These are phyloP conservation scores for Diaperis boleti DNA, from an alignment of 2,888 invertebrate genomes.

Conservation along the genomic window DNA sequence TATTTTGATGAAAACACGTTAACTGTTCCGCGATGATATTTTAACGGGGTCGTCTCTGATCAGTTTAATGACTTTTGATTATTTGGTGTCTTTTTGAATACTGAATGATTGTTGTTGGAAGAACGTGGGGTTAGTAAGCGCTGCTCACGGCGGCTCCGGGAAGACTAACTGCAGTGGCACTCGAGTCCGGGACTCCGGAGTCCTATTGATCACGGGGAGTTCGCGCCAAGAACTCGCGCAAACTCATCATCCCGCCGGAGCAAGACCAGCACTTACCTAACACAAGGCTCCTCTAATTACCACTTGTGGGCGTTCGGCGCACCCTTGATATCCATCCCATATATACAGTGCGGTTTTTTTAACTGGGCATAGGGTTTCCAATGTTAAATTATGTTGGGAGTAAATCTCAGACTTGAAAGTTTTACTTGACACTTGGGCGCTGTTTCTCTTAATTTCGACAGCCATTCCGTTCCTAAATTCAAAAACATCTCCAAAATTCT, in stretches of 20 bases:
- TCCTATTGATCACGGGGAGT: slow-evolving; percentile 58
- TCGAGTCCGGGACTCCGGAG: slow-evolving; percentile 58
- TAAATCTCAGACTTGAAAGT: too few relatives aligned
- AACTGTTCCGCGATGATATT: slow-evolving; percentile 12
- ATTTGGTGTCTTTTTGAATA: slow-evolving; percentile 42
- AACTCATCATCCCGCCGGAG: slow-evolving; percentile 47
- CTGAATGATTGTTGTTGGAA: slow-evolving; percentile 51
- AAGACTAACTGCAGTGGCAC: slow-evolving; percentile 61
- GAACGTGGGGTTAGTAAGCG: slow-evolving; percentile 53
- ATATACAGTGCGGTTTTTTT: slow-evolving; percentile 24
- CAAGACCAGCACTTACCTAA: slow-evolving; percentile 43
- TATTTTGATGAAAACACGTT: slow-evolving; percentile 6
- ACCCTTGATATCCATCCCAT: slow-evolving; percentile 20
- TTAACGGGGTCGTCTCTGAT: slow-evolving; percentile 18
- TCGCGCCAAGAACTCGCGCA: slow-evolving; percentile 60
- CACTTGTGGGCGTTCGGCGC: slow-evolving; percentile 36
- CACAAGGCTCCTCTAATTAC: slow-evolving; percentile 44
- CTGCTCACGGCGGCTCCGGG: slow-evolving; percentile 57
- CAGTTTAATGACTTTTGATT: slow-evolving; percentile 37
- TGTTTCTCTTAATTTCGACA: too few relatives aligned
- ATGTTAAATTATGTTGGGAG: too few relatives aligned
- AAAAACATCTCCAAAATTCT: too few relatives aligned
- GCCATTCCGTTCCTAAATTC: too few relatives aligned
- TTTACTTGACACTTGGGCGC: too few relatives aligned
- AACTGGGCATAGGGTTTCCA: too few relatives aligned